Base-by-base conservation (phyloP, 2,797 vertebrate species). In the Danio aesculapii region DNA sequence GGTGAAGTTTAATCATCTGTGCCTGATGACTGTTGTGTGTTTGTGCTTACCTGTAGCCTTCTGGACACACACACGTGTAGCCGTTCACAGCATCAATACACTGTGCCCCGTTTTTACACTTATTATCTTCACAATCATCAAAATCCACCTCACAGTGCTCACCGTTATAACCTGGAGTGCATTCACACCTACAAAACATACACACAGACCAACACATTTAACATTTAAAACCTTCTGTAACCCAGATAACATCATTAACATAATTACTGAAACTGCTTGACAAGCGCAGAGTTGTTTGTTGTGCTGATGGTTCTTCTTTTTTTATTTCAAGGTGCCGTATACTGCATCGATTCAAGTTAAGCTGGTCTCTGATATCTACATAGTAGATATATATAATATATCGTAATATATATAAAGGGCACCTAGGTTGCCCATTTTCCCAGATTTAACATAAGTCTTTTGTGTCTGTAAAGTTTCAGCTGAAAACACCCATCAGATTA, bases 61-160 rank as follows among this genome's bases (percentile, higher is more conserved):
- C 96, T 0, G 96, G 95, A 88, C 98, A 99, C 86, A 95, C 88
- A 75, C 98, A 99, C 0, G 97, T 99, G 78, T 99, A 99, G 47
- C 98, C 98, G 1, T 98, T 98, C 59, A 99, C 83, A 0, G 97
- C 97, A 0, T 99, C 98, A 0, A 97, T 97, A 86, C 98, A 99
- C 79, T 95, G 97, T 0, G 95, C 98, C 79, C 96, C 96, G 0
- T 97, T 99, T 91, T 96, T 95, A 90, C 98, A 99, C 86, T 98
- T 99, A 88, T 98, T 96, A n/a, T 98, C 97, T 53, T 95, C 94
- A 85, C 98, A 99, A 87, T 99, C 98, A 0, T 99, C 95, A 59
- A 95, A 96, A 77, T 99, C 97, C 76, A 94, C 85, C 81, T 97
- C 96, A 72, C 98, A 99, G 14, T 98, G 96, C 46, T 98, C 96